Evolutionary conservation across 2,888 invertebrate species (phyloP), one percentile per base, ranked within the genome.

Genomic region (Trissolcus japonicus): DNA sequence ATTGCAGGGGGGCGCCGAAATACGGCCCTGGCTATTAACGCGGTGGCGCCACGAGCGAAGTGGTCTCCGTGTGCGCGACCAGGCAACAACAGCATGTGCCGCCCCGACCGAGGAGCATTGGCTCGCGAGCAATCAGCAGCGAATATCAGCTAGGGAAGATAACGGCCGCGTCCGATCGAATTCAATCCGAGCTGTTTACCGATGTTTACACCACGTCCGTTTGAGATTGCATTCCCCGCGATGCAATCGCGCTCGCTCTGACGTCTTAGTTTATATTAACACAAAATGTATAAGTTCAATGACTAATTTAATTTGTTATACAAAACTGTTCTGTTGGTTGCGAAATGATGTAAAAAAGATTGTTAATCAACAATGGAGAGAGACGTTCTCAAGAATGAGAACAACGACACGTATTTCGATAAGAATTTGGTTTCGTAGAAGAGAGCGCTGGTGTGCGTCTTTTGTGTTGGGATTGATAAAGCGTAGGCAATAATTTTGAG

Each of bases 401-500:
- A 35, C 35, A 11, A 35, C 35, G 6, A 3, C 29, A 9, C 2
- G 35, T 35, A 25, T 6, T 9, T 35, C 35, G 35, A 35, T 35
- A 35, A 35, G 9, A 35, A 35, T 35, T 35, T 35, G 35, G 35
- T 11, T 35, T 35, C 1, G n/a, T 9, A 11, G 11, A 9, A 35
- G 35, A 35, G 35, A 35, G 50, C 54, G 54, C 57, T 19, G 41
- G 43, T 35, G 50, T n/a, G 48, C 56, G 57, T 59, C 72, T 65
- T 72, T 72, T 72, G 65, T 72, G 48, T 72, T 35, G 16, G 46
- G 59, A 72, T 72, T 72, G 65, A 72, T 72, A 72, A 72, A 74
- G 61, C 56, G 67, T 62, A 74, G 67, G 73, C 68, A 75, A 75
- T 75, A 75, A 68, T 75, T 75, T 63, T 62, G 63, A 75, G 66